These are phyloP conservation scores for Indicator maculatus DNA, from an alignment of 2,113 vertebrate genomes.

Conservation along the genomic window DNA sequence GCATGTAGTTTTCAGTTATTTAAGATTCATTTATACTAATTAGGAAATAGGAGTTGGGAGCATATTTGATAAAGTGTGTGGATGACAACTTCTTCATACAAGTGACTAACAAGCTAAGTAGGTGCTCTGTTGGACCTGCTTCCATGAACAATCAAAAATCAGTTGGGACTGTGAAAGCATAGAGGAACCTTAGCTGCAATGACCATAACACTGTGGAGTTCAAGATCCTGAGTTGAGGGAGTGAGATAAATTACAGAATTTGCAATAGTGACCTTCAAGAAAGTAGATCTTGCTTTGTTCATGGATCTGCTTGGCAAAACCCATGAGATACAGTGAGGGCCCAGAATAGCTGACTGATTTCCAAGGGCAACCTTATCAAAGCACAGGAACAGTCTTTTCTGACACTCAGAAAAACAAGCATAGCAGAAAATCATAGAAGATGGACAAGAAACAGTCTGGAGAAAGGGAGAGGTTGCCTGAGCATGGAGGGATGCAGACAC, in stretches of 20 bases:
- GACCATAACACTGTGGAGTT: background rate
- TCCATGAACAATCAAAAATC: background rate
- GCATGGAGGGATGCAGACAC: background rate
- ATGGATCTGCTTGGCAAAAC: background rate
- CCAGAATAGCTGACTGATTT: background rate
- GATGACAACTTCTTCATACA: background rate
- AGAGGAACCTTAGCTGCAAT: background rate
- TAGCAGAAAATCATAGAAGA: background rate
- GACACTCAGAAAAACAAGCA: background rate
- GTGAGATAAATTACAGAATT: background rate
- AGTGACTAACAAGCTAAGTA: background rate
- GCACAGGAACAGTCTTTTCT: background rate
- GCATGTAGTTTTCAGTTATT: background rate
- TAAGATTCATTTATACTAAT: background rate
- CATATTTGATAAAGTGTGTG: background rate
- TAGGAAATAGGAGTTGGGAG: background rate
- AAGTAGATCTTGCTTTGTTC: background rate
- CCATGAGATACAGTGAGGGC: background rate
- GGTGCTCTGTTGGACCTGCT: background rate
- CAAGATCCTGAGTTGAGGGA: background rate
- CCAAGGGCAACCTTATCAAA: background rate
- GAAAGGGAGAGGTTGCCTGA: background rate
- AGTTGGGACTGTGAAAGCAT: accelerated
- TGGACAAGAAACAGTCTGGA: background rate
- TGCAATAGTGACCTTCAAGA: background rate